These are phyloP conservation scores for Huso huso DNA, from an alignment of 2,797 vertebrate species.

Conservation along the genomic window DNA sequence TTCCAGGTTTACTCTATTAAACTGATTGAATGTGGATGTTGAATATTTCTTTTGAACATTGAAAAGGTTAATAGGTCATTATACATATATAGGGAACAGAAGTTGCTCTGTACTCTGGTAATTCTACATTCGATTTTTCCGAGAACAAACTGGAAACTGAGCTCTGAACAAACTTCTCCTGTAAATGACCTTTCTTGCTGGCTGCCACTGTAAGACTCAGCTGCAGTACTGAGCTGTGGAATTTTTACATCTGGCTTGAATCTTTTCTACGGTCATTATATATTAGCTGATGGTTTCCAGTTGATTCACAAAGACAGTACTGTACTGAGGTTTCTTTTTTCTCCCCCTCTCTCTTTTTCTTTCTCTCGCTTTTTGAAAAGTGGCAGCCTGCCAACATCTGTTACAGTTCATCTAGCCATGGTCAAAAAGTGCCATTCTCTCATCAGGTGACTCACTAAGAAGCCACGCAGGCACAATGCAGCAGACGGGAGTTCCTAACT, in stretches of 20 bases:
- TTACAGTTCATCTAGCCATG: conserved; percentile 60
- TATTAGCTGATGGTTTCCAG: conserved; percentile 71
- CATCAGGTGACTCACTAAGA: not conserved
- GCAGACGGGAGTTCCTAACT: not conserved
- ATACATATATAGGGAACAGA: too few species aligned
- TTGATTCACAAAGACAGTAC: conserved; percentile 72
- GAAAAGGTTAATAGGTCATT: too few species aligned
- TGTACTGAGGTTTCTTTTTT: conserved; percentile 60
- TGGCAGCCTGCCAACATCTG: conserved; percentile 69
- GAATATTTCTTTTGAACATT: too few species aligned
- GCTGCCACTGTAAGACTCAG: conserved; percentile 49
- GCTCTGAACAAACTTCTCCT: conserved; percentile 24
- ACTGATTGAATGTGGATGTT: too few species aligned
- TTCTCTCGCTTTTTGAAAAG: conserved; percentile 41
- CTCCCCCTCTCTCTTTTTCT: conserved; percentile 32
- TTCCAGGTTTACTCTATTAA: too few species aligned
- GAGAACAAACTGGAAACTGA: not conserved
- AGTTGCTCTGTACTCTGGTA: too few species aligned
- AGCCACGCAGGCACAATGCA: not conserved
- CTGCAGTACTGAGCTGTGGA: conserved; percentile 37
- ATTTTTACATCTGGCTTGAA: conserved; percentile 80
- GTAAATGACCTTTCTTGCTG: conserved; percentile 24
- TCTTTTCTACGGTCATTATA: conserved; percentile 73
- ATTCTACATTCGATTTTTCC: too few species aligned
- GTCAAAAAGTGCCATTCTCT: conserved; percentile 24